These are phyloP conservation scores for Atrichornis clamosus DNA, from an alignment of 2,113 vertebrate species.

Conservation along the genomic window DNA sequence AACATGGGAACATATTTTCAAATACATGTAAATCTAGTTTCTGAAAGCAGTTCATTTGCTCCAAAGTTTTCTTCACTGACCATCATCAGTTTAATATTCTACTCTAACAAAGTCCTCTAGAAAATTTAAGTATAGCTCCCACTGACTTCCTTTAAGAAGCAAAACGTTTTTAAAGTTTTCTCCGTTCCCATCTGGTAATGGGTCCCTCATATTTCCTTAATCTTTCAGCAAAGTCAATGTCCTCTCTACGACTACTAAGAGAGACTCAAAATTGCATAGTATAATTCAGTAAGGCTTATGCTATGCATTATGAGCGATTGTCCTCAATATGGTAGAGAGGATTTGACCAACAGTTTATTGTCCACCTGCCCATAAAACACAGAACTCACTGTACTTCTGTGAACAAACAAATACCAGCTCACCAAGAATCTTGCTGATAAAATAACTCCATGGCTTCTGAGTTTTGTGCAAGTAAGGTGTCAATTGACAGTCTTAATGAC, in stretches of 20 bases:
- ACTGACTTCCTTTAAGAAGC: neutral
- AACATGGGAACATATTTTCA: neutral
- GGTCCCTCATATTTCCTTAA: neutral
- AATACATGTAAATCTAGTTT: neutral
- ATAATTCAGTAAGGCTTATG: neutral
- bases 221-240: neutral
- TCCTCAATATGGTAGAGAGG: neutral
- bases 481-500: neutral
- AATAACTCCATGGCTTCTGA: neutral
- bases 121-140: neutral
- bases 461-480: neutral
- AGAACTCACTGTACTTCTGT: neutral
- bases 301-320: neutral
- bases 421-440: neutral
- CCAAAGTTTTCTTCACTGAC: neutral
- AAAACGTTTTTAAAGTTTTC: neutral
- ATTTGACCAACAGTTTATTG: neutral
- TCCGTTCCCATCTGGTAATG: neutral
- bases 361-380: neutral
- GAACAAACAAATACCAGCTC: neutral
- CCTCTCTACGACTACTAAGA: neutral
- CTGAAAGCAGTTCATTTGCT: neutral
- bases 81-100: neutral
- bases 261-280: neutral
- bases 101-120: neutral